phyloP scores from a whole-genome alignment of 2,113 vertebrate genomes.

The Dolichallabes microphthalmus region DNA sequence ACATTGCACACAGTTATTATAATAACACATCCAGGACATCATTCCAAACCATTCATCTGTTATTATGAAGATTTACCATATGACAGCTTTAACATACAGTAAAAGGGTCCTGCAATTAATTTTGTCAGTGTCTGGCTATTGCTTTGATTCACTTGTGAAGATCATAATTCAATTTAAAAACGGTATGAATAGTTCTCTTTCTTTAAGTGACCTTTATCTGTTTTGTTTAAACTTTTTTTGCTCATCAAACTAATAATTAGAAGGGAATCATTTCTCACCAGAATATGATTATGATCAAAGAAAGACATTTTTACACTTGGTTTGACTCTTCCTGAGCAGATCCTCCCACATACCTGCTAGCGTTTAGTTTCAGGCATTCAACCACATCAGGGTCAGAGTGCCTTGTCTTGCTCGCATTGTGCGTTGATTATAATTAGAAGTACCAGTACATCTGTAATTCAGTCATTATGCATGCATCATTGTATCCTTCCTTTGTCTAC shows the following conservation, averaged over 20 bases:
- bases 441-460: constrained; percentile 38
- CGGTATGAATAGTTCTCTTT: background rate
- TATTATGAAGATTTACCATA: background rate
- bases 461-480: constrained; percentile 43
- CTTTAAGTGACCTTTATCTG: constrained; percentile 44
- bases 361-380: constrained; percentile 28
- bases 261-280: constrained; percentile 14
- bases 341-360: constrained; percentile 45
- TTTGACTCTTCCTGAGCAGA: constrained; percentile 32
- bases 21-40: background rate
- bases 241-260: constrained; percentile 41
- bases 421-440: constrained; percentile 43
- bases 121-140: background rate
- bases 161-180: constrained; percentile 15
- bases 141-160: background rate
- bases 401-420: constrained; percentile 39
- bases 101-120: background rate
- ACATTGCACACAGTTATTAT: background rate
- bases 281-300: constrained; percentile 46
- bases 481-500: constrained; percentile 19
- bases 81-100: constrained; percentile 2
- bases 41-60: background rate
- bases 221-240: constrained; percentile 42
- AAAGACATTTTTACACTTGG: constrained; percentile 31
- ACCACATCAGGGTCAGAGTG: constrained; percentile 39